Evolutionary conservation across 2,888 invertebrate genomes (phyloP), one percentile per base, ranked within the genome.

Genomic region (Rhagium mordax): DNA sequence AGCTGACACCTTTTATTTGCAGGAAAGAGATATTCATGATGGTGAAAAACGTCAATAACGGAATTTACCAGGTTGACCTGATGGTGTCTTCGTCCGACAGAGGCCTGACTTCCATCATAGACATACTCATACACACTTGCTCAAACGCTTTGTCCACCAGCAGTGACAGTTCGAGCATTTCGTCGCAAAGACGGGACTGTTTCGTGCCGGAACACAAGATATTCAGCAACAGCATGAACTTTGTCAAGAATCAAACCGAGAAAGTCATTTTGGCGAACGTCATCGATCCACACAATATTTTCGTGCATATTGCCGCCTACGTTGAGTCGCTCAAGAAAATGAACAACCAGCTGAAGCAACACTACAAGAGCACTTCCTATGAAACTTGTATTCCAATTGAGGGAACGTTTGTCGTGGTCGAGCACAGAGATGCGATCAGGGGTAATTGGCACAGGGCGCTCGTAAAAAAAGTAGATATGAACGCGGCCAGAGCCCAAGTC

Each of bases 251-350:
- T 15, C 82, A 89, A 5, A 79, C 83, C 0, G 89, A 90, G 60
- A 85, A 89, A 13, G 91, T 93, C 0, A 85, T 88, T 70, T 87
- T 94, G 53, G 89, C 91, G 0, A 89, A 91, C 76, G 87, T 94
- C 0, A 88, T 91, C 21, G 91, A 91, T 83, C 94, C 94, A 0
- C 89, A 91, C 79, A 88, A 90, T 72, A 93, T 96, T 84, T 94
- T 89, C 84, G 90, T 94, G 0, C 90, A 92, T 83, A 87, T 81
- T 89, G 92, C 74, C 4, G 66, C 76, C 29, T 75, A 82, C 76
- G 29, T 74, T 5, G 80, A 79, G 8, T 71, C 79, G 15, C 76
- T 85, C 18, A 74, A 80, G 4, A 76, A 77, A 33, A 70, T 86
- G 74, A 76, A 73, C 15, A 64, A 75, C 10, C 47, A 74, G 4